A percentile compares a stretch with the other conserved stretches of the same genome.
Evolutionary conservation across 2,888 invertebrate species (phyloP).

Genomic region (Globia sparganii): DNA sequence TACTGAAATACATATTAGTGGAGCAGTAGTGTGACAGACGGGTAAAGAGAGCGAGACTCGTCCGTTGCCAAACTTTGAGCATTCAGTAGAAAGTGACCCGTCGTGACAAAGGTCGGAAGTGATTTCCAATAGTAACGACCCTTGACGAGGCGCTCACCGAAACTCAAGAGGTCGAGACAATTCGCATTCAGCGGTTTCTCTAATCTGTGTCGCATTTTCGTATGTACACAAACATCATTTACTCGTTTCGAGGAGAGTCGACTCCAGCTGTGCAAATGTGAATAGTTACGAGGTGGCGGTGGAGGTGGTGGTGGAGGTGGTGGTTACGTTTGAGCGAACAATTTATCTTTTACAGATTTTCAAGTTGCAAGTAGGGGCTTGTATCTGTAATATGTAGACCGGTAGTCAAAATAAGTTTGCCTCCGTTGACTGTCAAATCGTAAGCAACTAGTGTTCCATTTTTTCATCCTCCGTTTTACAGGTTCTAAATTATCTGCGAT

Average conservation of each 20-base stretch:
- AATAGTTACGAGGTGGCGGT: constrained; percentile 17
- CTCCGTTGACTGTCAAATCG: neutral
- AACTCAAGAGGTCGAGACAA: constrained; percentile 66
- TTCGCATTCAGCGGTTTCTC: constrained; percentile 69
- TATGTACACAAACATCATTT: constrained; percentile 18
- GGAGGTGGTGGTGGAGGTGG: too few species aligned
- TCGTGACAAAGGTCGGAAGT: constrained; percentile 88
- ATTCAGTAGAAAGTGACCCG: constrained; percentile 83
- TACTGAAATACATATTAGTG: constrained; percentile 59
- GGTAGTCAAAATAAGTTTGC: neutral
- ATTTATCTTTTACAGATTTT: constrained; percentile 9
- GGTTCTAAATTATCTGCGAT: neutral
- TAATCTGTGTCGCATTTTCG: constrained; percentile 63
- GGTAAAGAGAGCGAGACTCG: constrained; percentile 80
- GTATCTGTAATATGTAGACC: neutral
- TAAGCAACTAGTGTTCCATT: neutral
- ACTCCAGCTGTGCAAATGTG: constrained; percentile 25
- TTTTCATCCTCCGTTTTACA: neutral
- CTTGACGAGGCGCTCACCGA: constrained; percentile 78
- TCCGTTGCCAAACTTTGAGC: constrained; percentile 73
- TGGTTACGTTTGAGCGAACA: neutral
- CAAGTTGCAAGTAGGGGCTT: neutral
- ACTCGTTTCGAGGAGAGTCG: constrained; percentile 1
- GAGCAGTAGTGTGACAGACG: constrained; percentile 60
- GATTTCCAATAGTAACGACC: constrained; percentile 85